Conservation (phyloP, 1,140 invertebrate genomes). For the Philopotamus ludificatus region DNA sequence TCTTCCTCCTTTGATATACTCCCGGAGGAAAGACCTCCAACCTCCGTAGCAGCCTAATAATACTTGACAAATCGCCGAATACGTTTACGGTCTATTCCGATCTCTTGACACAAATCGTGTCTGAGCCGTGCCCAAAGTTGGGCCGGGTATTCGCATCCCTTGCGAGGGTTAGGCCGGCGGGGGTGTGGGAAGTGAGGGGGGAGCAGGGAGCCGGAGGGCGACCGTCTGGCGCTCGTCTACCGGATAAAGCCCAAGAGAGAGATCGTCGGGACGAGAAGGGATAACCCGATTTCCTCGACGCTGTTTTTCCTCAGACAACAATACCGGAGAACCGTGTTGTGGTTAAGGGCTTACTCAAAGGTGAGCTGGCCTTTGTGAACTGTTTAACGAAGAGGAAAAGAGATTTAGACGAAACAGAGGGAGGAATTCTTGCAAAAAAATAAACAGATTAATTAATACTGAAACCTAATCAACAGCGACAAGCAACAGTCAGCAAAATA, state of each 20-base stretch:
- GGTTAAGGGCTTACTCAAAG: neutral
- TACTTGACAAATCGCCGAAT: no score
- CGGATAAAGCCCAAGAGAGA: conserved; percentile 3
- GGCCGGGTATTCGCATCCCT: conserved; percentile 15
- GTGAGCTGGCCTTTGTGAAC: neutral
- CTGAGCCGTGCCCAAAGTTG: neutral
- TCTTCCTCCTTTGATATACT: no score
- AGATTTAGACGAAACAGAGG: no score
- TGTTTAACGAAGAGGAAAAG: no score
- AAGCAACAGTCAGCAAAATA: no score
- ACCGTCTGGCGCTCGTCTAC: conserved; percentile 27
- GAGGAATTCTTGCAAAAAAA: no score
- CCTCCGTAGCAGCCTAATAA: no score
- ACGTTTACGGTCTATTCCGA: no score
- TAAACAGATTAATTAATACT: no score
- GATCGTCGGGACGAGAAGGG: conserved; percentile 4
- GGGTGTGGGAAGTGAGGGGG: neutral
- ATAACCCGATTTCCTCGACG: conserved; percentile 7
- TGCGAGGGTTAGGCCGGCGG: neutral
- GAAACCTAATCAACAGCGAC: no score
- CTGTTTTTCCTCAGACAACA: conserved; percentile 2
- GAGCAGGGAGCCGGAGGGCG: conserved; percentile 1
- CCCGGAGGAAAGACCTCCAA: no score
- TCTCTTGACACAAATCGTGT: no score
- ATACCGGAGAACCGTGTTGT: neutral